phyloP scores from a whole-genome alignment of 2,113 vertebrate species.

The Ictidomys tridecemlineatus region DNA sequence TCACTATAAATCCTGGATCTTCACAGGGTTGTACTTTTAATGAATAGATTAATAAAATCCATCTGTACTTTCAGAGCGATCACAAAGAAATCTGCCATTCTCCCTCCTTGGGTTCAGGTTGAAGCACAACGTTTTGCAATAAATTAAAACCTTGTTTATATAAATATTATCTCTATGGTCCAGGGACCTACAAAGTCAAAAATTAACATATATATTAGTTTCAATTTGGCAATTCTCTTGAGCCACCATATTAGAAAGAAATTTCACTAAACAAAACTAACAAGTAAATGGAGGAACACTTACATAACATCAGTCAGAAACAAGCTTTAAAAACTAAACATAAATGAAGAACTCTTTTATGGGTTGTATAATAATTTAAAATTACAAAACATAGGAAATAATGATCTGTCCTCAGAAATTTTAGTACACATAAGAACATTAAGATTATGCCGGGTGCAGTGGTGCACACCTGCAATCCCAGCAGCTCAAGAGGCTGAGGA shows the following conservation, averaged over 20 bases:
- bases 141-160: not conserved
- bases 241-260: not conserved
- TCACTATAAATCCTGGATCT: not conserved
- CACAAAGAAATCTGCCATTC: not conserved
- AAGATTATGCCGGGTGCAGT: too few species aligned
- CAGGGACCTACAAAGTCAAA: not conserved
- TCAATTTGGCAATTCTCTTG: not conserved
- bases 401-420: too few species aligned
- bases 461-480: too few species aligned
- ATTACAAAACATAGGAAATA: too few species aligned
- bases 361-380: too few species aligned
- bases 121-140: not conserved
- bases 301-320: too few species aligned
- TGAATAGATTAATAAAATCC: not conserved
- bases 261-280: not conserved
- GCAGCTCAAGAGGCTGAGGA: too few species aligned
- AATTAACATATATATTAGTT: constrained; percentile 43
- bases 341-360: too few species aligned
- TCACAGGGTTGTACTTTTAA: not conserved
- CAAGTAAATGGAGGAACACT: not conserved
- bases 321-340: too few species aligned
- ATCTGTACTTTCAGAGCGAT: not conserved
- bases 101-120: not conserved
- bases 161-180: not conserved
- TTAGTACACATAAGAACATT: too few species aligned